Evolutionary conservation across 2,113 vertebrate genomes (phyloP).

Genomic region (Xenopus borealis): DNA sequence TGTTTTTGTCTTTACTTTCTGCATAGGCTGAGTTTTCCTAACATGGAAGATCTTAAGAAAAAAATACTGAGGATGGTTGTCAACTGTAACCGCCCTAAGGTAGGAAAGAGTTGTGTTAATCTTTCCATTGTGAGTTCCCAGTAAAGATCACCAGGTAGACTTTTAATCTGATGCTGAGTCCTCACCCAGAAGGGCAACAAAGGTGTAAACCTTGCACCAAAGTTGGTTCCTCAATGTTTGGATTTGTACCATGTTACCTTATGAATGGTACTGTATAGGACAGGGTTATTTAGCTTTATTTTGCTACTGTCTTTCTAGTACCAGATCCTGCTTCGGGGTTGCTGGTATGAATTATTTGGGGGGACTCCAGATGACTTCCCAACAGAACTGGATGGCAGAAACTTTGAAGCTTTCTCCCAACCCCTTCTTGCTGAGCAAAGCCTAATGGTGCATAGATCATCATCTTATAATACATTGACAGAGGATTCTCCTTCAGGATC

Average conservation of each 20-base stretch:
- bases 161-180: too few species aligned
- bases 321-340: slow-evolving; percentile 85
- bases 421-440: slow-evolving; percentile 89
- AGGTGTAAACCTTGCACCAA: too few species aligned
- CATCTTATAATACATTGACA: slow-evolving; percentile 75
- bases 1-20: too few species aligned
- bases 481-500: slow-evolving; percentile 66
- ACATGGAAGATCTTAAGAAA: slow-evolving; percentile 90
- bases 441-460: slow-evolving; percentile 72
- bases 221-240: too few species aligned
- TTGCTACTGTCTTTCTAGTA: slow-evolving; percentile 67
- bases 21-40: slow-evolving; percentile 87
- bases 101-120: slow-evolving; percentile 48
- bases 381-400: slow-evolving; percentile 79
- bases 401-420: slow-evolving; percentile 69
- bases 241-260: too few species aligned
- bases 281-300: neutral
- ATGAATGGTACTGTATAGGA: too few species aligned
- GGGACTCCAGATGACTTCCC: slow-evolving; percentile 79
- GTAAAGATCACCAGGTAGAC: too few species aligned
- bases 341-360: slow-evolving; percentile 91
- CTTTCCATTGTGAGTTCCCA: too few species aligned
- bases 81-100: slow-evolving; percentile 92
- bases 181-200: too few species aligned
- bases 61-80: slow-evolving; percentile 86